Percentiles rank a stretch among this genome's conserved stretches.
phyloP scores from a whole-genome alignment of 1,140 invertebrate genomes.

The Lamellibrachia luymesi region DNA sequence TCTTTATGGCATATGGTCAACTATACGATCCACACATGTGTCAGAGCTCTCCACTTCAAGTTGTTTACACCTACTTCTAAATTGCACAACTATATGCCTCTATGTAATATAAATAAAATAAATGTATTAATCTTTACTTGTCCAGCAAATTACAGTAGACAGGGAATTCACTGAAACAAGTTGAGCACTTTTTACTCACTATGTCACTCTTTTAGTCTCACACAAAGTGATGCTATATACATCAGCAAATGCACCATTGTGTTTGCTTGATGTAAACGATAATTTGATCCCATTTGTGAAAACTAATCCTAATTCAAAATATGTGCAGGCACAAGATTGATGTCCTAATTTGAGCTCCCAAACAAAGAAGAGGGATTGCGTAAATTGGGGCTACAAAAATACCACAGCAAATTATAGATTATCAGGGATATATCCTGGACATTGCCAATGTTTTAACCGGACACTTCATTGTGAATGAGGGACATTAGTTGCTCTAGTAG shows the following conservation, averaged over 20 bases:
- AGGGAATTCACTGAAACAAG: background rate
- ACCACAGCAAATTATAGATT: background rate
- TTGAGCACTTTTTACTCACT: background rate
- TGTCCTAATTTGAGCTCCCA: background rate
- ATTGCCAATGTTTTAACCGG: background rate
- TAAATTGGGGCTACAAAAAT: background rate
- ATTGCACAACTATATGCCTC: background rate
- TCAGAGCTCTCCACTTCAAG: background rate
- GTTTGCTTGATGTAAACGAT: background rate
- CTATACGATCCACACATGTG: background rate
- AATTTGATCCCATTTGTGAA: background rate
- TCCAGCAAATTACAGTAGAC: background rate
- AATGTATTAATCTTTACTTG: background rate
- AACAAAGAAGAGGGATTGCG: background rate
- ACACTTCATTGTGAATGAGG: no score
- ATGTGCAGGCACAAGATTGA: background rate
- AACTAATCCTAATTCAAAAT: background rate
- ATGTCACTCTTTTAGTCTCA: background rate
- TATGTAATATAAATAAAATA: background rate
- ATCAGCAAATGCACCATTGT: background rate
- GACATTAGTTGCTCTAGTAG: background rate
- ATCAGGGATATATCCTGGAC: background rate
- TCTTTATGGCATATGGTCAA: background rate
- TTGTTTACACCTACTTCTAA: background rate
- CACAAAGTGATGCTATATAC: background rate